These are phyloP conservation scores for Aspidiotus rigidus DNA, from an alignment of 2,888 invertebrate genomes.

Conservation along the genomic window DNA sequence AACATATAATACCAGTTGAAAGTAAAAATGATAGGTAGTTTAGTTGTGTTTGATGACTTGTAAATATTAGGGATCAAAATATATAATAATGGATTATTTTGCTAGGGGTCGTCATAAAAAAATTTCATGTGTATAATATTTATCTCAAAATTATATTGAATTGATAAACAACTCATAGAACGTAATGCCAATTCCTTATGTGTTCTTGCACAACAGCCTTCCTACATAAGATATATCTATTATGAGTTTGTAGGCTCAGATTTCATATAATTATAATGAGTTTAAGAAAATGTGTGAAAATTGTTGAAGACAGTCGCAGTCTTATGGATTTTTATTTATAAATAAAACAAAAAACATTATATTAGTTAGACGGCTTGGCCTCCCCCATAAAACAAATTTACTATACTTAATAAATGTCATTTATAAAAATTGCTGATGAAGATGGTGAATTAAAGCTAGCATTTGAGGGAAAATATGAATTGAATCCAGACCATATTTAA, in stretches of 20 bases:
- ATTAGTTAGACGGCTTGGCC: neutral
- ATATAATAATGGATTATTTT: neutral
- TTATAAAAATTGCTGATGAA: neutral
- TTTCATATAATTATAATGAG: neutral
- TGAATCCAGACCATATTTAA: neutral
- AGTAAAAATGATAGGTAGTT: neutral
- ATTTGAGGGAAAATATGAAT: neutral
- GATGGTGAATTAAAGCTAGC: neutral
- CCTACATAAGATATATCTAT: neutral
- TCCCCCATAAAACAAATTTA: neutral
- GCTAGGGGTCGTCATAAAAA: too few species aligned
- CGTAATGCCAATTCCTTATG: neutral
- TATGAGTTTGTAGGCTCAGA: neutral
- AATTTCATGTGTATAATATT: too few species aligned
- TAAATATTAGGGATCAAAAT: slow-evolving; percentile 1
- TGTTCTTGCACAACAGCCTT: neutral
- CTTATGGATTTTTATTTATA: neutral
- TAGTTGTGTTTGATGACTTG: neutral
- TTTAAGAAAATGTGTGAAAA: slow-evolving; percentile 1
- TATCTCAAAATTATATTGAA: neutral
- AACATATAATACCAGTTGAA: neutral
- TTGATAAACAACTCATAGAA: neutral
- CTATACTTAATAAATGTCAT: neutral
- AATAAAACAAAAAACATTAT: neutral
- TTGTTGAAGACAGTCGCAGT: neutral